Evolutionary conservation across 2,113 vertebrate species (phyloP).

Genomic region (Melospiza georgiana): DNA sequence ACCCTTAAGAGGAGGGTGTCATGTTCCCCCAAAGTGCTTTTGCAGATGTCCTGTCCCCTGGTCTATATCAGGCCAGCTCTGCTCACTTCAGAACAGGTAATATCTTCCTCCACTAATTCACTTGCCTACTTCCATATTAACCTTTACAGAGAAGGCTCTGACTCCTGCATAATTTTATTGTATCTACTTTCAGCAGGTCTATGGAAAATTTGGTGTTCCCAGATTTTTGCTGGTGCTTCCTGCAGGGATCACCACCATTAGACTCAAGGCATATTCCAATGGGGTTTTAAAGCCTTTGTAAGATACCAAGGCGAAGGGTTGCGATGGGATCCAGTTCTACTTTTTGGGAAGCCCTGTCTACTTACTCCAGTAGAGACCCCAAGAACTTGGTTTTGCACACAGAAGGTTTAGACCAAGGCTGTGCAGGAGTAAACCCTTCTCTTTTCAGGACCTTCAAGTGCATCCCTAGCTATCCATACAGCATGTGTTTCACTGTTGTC

Average conservation of each 20-base stretch:
- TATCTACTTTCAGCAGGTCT: neutral
- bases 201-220: neutral
- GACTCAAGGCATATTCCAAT: neutral
- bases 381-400: neutral
- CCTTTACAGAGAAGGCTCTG: neutral
- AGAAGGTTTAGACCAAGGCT: neutral
- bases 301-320: neutral
- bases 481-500: neutral
- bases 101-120: neutral
- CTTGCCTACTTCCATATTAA: neutral
- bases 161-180: neutral
- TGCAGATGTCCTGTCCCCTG: neutral
- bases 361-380: rapidly evolving
- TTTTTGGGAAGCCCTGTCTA: neutral
- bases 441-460: neutral
- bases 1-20: neutral
- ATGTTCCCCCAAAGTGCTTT: neutral
- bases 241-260: neutral
- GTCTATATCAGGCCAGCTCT: neutral
- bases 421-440: neutral
- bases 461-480: neutral
- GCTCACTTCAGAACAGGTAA: neutral
- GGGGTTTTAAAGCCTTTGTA: neutral
- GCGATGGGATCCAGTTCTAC: neutral
- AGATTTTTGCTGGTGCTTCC: neutral